Conservation (phyloP, 2,797 vertebrate species). For the Rallus crepitans region DNA sequence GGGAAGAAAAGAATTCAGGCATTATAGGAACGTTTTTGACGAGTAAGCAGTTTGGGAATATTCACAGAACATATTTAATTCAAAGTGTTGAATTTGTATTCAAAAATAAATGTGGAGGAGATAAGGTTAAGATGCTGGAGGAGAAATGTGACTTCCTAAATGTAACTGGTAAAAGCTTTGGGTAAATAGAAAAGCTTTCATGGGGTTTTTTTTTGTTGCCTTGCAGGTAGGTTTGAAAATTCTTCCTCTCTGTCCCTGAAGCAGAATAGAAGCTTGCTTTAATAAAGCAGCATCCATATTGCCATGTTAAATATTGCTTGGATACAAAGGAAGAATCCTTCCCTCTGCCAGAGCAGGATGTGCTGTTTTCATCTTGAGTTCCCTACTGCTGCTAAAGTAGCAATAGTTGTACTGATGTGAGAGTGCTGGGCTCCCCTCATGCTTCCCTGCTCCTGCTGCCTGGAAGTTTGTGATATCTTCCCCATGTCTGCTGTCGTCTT, state of each 20-base stretch:
- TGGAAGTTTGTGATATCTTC: background rate
- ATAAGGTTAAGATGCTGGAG: slow-evolving; percentile 35
- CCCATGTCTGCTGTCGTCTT: background rate
- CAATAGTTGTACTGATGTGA: background rate
- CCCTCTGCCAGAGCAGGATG: background rate
- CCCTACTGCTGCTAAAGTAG: background rate
- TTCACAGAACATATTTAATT: slow-evolving; percentile 37
- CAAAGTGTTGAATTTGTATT: slow-evolving; percentile 32
- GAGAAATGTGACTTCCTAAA: slow-evolving; percentile 47
- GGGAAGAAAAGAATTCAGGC: background rate
- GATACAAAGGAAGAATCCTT: background rate
- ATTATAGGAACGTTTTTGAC: background rate
- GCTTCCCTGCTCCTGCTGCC: background rate
- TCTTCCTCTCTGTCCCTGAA: slow-evolving; percentile 2
- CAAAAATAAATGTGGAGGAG: slow-evolving; percentile 32
- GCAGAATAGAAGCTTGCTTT: background rate
- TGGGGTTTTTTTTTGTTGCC: slow-evolving; percentile 34
- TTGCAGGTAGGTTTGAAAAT: slow-evolving; percentile 40
- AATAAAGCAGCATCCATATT: slow-evolving; percentile 17
- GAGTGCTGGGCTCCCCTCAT: background rate
- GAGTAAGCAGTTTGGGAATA: slow-evolving; percentile 42
- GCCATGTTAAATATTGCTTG: background rate
- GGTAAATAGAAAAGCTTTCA: slow-evolving; percentile 28
- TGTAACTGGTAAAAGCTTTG: slow-evolving; percentile 32
- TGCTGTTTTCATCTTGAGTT: background rate